Evolutionary conservation across 2,797 vertebrate species (phyloP), one percentile per base, ranked within the genome.

Genomic region (Sphenopsis melanotis): DNA sequence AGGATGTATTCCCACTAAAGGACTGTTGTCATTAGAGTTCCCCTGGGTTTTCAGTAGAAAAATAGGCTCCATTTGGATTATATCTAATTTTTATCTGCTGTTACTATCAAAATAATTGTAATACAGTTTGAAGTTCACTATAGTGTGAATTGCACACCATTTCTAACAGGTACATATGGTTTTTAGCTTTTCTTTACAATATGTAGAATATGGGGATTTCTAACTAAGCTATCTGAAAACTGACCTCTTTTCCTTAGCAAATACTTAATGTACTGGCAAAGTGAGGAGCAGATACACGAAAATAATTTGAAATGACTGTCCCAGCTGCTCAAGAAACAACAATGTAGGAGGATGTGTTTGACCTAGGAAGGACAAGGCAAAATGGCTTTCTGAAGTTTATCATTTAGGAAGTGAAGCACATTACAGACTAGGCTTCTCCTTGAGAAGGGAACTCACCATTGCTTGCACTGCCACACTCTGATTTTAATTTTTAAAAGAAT

Each of bases 221-320:
- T 87, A 76, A 34, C 11, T 5, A 12, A 19, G 32, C 13, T 55
- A 20, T 59, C 50, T 91, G 75, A 94, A 82, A 79, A 71, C 30
- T 63, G 69, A 82, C 18, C 18, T 87, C 71, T 61, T 93, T 75
- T 29, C 14, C 22, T 55, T 23, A 72, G 53, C 66, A 83, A 82
- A 83, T 79, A 37, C 8, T 82, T 78, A 3, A 3, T 15, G 7
- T 21, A 44, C 37, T 84, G 78, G 47, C 23, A 87, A 74, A 76
- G 30, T 55, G 55, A 70, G 71, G 53, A 89, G 66, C 37, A 93
- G 76, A 95, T 41, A 68, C 16, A 77, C 0, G 7, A 94, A 82
- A 89, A 90, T 90, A 87, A 96, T 81, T n/a, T 3, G n/a, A 94
- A 87, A 87, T 84, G n/a, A 92, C 86, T 94, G 63, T 68, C 60